Evolutionary conservation across 1,140 invertebrate genomes (phyloP).

Genomic region (Oreohelix idahoensis): DNA sequence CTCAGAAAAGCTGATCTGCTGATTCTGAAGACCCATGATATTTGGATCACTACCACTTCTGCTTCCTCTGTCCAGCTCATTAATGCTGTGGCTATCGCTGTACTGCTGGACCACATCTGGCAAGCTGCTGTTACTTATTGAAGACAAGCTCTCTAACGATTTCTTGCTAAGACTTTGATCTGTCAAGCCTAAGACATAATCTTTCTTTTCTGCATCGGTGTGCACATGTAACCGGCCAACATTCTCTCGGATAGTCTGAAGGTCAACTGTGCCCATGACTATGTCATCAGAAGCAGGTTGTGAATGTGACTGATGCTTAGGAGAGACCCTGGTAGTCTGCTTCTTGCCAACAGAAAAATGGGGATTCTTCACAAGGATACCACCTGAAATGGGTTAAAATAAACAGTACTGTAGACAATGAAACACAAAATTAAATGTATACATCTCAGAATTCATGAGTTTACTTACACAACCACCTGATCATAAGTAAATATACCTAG

Average conservation of each 20-base stretch:
- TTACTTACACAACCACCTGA: too few relatives aligned
- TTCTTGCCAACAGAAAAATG: constrained; percentile 30
- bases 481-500: too few relatives aligned
- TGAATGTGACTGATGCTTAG: constrained; percentile 1
- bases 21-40: not conserved
- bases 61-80: not conserved
- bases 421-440: too few relatives aligned
- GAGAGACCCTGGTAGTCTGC: not conserved
- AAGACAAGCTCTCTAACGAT: constrained; percentile 11
- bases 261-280: constrained; percentile 47
- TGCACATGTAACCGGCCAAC: constrained; percentile 47
- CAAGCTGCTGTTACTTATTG: constrained; percentile 31
- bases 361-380: constrained; percentile 48
- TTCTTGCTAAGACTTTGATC: constrained; percentile 21
- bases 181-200: not conserved
- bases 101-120: constrained; percentile 55
- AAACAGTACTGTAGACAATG: too few relatives aligned
- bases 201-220: constrained; percentile 14
- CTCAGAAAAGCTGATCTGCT: not conserved
- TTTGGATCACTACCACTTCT: not conserved
- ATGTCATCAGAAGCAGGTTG: constrained; percentile 46
- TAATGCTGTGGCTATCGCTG: constrained; percentile 25
- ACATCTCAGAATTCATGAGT: too few relatives aligned
- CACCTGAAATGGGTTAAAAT: constrained; percentile 29
- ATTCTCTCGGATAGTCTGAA: constrained; percentile 48